phyloP scores from a whole-genome alignment of 2,113 vertebrate genomes.

The Apus apus region DNA sequence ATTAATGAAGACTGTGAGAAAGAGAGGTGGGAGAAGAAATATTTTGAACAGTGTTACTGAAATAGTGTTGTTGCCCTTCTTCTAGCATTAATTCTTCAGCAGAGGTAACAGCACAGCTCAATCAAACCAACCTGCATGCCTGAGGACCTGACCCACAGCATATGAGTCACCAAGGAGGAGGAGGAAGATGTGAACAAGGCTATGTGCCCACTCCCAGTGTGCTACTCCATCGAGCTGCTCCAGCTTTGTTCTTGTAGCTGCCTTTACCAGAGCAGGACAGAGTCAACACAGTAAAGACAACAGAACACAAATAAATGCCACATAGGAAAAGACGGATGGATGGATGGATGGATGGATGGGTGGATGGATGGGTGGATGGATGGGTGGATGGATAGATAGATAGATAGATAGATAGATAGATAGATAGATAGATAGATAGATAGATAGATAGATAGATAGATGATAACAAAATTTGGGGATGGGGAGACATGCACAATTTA shows the following conservation, averaged over 20 bases:
- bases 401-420: no score
- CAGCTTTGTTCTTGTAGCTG: neutral
- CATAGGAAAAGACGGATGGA: neutral
- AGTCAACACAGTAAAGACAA: neutral
- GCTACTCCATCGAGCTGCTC: neutral
- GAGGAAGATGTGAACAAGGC: neutral
- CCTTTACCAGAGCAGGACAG: neutral
- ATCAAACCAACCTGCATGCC: neutral
- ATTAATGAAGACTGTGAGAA: neutral
- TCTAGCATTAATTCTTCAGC: neutral
- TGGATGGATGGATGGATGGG: no score
- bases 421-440: no score
- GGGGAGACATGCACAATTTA: neutral
- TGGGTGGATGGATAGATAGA: no score
- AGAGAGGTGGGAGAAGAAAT: neutral
- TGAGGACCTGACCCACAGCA: neutral
- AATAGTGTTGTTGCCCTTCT: neutral
- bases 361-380: no score
- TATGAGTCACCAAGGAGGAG: neutral
- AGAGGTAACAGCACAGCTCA: neutral
- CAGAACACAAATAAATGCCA: neutral
- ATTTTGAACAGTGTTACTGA: neutral
- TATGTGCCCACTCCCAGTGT: accelerated
- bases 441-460: neutral
- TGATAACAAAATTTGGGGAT: neutral